These are phyloP conservation scores for Pimephales promelas DNA, from an alignment of 2,113 vertebrate species.

Conservation along the genomic window DNA sequence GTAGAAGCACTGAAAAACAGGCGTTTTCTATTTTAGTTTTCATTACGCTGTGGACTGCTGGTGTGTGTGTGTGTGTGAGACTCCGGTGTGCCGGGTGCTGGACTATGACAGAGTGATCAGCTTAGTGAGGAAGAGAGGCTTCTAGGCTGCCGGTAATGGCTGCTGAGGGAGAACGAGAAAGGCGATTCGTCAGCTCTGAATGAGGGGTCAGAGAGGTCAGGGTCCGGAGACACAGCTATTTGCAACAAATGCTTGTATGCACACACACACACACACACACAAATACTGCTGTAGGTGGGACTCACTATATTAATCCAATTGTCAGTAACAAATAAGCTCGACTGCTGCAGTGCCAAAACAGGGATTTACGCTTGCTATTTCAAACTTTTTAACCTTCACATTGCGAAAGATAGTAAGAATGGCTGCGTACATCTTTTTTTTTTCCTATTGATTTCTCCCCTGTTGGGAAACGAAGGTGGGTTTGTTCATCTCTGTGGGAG, in stretches of 20 bases:
- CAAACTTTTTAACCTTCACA: conserved; percentile 27
- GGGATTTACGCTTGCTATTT: conserved; percentile 2
- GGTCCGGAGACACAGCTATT: conserved; percentile 36
- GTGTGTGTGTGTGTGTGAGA: conserved; percentile 38
- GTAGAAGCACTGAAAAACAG: background rate
- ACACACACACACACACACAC: conserved; percentile 11
- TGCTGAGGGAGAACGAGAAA: conserved; percentile 40
- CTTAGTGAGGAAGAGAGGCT: conserved; percentile 40
- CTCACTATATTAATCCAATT: conserved; percentile 7
- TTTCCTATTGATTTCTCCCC: conserved; percentile 8
- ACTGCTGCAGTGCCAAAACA: conserved; percentile 2
- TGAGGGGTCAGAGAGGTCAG: conserved; percentile 43
- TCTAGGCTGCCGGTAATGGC: conserved; percentile 34
- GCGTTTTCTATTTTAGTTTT: conserved; percentile 11
- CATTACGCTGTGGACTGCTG: background rate
- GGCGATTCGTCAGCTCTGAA: conserved; percentile 40
- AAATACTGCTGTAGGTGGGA: conserved; percentile 24
- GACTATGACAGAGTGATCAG: conserved; percentile 40
- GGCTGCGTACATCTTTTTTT: background rate
- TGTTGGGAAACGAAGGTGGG: conserved; percentile 5
- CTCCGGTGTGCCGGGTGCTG: conserved; percentile 15
- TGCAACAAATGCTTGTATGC: conserved; percentile 26
- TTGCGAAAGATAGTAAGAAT: background rate
- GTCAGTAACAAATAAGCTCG: background rate
- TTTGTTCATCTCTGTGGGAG: conserved; percentile 28